Conservation (phyloP, 35 echinoderm and acorn worm genomes). For the Hemicentrotus pulcherrimus region DNA sequence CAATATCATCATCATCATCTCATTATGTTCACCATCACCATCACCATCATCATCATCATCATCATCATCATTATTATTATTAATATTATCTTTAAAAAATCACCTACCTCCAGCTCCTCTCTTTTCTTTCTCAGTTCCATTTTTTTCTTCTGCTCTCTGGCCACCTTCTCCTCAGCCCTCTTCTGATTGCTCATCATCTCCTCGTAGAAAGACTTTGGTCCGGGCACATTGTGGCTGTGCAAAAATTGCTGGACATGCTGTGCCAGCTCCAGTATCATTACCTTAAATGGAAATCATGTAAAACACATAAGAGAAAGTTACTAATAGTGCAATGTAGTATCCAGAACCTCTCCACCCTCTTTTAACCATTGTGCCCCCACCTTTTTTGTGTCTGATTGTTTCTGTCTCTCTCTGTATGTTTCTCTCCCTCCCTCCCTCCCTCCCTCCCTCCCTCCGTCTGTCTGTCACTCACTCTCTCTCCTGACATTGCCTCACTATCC, state of each 20-base stretch:
- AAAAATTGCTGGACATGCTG: constrained; percentile 90
- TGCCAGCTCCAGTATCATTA: constrained; percentile 90
- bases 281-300: constrained; percentile 53
- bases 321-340: background rate
- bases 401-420: too few species aligned
- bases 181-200: constrained; percentile 93
- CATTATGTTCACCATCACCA: too few species aligned
- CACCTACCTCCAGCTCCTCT: constrained; percentile 81
- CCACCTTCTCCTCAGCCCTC: constrained; percentile 81
- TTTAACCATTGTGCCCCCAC: too few species aligned
- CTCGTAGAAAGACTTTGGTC: constrained; percentile 91
- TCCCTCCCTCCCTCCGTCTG: too few species aligned
- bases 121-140: constrained; percentile 67
- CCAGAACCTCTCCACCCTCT: background rate
- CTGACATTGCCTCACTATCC: too few species aligned
- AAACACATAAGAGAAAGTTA: background rate
- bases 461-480: too few species aligned
- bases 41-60: background rate
- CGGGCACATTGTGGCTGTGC: constrained; percentile 85
- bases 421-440: too few species aligned
- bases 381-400: too few species aligned
- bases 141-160: constrained; percentile 68
- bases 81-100: background rate
- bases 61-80: background rate
- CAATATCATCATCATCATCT: background rate